Conservation (phyloP, 2,888 invertebrate species). For the Philhelius pedissequus region DNA sequence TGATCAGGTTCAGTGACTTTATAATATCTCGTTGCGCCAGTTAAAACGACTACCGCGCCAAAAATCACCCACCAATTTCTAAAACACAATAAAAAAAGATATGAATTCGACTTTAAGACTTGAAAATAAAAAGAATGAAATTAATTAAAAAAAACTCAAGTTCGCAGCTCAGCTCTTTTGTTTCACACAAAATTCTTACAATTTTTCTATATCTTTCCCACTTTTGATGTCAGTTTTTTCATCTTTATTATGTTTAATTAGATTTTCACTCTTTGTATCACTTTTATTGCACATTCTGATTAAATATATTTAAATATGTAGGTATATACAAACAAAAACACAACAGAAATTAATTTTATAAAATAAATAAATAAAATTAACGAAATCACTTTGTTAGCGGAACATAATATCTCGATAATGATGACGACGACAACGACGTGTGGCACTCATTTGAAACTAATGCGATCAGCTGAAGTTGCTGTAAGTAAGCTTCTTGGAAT, state of each 20-base stretch:
- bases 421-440: constrained; percentile 53
- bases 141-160: constrained; percentile 34
- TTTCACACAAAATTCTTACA: constrained; percentile 60
- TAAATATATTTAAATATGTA: background rate
- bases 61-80: constrained; percentile 85
- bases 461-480: constrained; percentile 18
- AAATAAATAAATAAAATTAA: background rate
- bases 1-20: constrained; percentile 95
- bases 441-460: constrained; percentile 18
- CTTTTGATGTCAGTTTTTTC: background rate
- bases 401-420: constrained; percentile 22
- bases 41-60: constrained; percentile 82
- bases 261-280: constrained; percentile 20
- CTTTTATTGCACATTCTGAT: constrained; percentile 37
- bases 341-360: background rate
- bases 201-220: constrained; percentile 54
- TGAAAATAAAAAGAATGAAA: background rate
- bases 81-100: background rate
- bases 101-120: background rate
- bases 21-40: constrained; percentile 89
- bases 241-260: constrained; percentile 5
- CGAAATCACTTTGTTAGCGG: background rate
- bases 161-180: constrained; percentile 71
- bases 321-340: background rate
- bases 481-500: constrained; percentile 13